Percentiles rank a stretch among this genome's conserved stretches.
phyloP scores from a whole-genome alignment of 2,888 invertebrate genomes.

The Oscheius onirici region DNA sequence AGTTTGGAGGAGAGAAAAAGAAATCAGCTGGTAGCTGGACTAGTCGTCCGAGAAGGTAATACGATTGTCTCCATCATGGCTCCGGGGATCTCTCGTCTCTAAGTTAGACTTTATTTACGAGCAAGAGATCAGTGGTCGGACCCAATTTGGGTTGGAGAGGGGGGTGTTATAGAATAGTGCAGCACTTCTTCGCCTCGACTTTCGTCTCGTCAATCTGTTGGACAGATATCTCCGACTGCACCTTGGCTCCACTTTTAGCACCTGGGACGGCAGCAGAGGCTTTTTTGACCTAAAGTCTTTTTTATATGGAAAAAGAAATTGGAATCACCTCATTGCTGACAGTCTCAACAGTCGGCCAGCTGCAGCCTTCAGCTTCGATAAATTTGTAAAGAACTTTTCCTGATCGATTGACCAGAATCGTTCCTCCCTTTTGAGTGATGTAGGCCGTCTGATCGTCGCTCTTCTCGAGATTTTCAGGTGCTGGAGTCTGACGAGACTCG shows the following conservation, averaged over 20 bases:
- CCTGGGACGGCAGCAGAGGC: neutral
- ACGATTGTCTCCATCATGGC: too few species aligned
- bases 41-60: too few species aligned
- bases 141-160: neutral
- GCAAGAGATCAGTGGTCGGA: neutral
- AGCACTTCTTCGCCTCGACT: slow-evolving; percentile 49
- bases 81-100: too few species aligned
- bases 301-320: neutral
- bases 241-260: slow-evolving; percentile 34
- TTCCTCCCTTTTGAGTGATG: slow-evolving; percentile 48
- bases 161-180: slow-evolving; percentile 38
- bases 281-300: slow-evolving; percentile 31
- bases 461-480: neutral
- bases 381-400: slow-evolving; percentile 51
- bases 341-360: slow-evolving; percentile 50
- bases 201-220: slow-evolving; percentile 23
- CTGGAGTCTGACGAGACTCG: slow-evolving; percentile 14
- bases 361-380: slow-evolving; percentile 42
- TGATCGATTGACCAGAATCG: slow-evolving; percentile 44
- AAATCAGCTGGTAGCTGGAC: too few species aligned
- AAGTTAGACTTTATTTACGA: neutral
- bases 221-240: slow-evolving; percentile 51
- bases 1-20: too few species aligned
- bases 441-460: slow-evolving; percentile 36
- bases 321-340: slow-evolving; percentile 39